Base-by-base conservation (phyloP, 2,797 vertebrate genomes). In the Acanthis flammea region DNA sequence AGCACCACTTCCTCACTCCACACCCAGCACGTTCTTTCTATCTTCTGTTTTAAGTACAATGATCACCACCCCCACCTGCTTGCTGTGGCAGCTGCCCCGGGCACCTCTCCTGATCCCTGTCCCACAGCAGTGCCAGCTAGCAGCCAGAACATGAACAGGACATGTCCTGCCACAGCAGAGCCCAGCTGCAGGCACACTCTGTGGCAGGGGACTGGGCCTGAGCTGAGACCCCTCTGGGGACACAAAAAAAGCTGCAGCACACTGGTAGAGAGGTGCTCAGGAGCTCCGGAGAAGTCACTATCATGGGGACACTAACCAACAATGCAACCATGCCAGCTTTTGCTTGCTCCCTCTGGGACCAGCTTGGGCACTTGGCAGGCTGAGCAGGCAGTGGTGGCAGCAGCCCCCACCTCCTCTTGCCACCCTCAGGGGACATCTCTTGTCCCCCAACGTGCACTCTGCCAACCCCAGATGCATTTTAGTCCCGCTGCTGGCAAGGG, bases 401-500 rank as follows among this genome's bases (percentile, higher is more conserved):
- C 18, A 80, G 47, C n/a, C 54, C 33, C 33, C 6, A 19, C 19
- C 44, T 42, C 30, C 28, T 47, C 50, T 22, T 7, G 9, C 33
- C 3, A 0, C 27, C 54, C 62, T 25, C 6, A 0, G 30, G 16
- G 19, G 22, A 35, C 24, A 19, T 3, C 48, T 35, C 65, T 30
- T 4, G 3, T 31, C 5, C 51, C 41, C 61, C 21, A 14, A 2
- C 10, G 11, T 0, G 4, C 0, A 0, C 21, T 19, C 12, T 44
- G 41, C 72, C 55, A 57, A 45, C 22, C 16, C 28, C 3, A 2
- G 27, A 6, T 12, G 23, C 4, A 0, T 21, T 45, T 62, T 7
- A 77, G 19, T 28, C 35, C n/a, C 31, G 45, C 53, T 47, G 24
- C 10, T 44, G 19, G 19, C 54, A 33, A 75, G 21, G 31, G 55